Conservation (phyloP, 1,140 invertebrate species). For the Bicyclus anynana region DNA sequence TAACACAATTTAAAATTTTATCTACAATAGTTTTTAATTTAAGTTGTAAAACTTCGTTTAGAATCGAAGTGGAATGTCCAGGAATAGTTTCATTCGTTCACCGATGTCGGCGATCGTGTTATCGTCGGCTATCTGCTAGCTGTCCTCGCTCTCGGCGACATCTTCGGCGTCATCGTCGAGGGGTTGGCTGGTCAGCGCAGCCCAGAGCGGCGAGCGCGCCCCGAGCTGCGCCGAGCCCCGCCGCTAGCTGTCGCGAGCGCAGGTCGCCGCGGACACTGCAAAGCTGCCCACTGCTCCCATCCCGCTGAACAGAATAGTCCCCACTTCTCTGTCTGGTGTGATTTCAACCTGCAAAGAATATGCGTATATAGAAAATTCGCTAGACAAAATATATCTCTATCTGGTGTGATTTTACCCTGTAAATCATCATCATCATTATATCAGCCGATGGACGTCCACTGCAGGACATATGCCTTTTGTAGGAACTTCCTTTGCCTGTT, state of each 20-base stretch:
- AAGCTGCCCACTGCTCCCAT: conserved; percentile 69
- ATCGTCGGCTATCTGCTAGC: conserved; percentile 77
- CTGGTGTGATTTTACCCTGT: too few relatives aligned
- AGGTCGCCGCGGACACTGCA: conserved; percentile 64
- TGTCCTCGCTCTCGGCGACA: conserved; percentile 59
- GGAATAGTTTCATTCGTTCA: conserved; percentile 77
- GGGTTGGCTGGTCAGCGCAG: conserved; percentile 81
- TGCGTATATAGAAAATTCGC: not conserved
- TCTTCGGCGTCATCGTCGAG: conserved; percentile 65
- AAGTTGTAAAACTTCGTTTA: conserved; percentile 20
- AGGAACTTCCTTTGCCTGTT: too few relatives aligned
- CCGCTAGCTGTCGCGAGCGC: conserved; percentile 75
- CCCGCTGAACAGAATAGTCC: conserved; percentile 61
- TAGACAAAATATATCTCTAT: too few relatives aligned
- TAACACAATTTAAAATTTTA: not conserved
- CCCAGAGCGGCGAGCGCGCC: conserved; percentile 81
- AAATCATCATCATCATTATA: too few relatives aligned
- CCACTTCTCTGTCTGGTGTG: conserved; percentile 77
- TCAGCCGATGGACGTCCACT: too few relatives aligned
- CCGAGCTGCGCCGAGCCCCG: conserved; percentile 69
- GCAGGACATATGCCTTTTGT: too few relatives aligned
- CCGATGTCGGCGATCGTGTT: conserved; percentile 72
- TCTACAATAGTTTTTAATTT: too few relatives aligned
- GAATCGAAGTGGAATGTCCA: conserved; percentile 76
- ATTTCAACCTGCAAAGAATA: conserved; percentile 67